Percentiles rank a stretch among this genome's conserved stretches.
These are phyloP conservation scores for Melipona quadrifasciata DNA, from an alignment of 1,140 invertebrate species.

Conservation along the genomic window DNA sequence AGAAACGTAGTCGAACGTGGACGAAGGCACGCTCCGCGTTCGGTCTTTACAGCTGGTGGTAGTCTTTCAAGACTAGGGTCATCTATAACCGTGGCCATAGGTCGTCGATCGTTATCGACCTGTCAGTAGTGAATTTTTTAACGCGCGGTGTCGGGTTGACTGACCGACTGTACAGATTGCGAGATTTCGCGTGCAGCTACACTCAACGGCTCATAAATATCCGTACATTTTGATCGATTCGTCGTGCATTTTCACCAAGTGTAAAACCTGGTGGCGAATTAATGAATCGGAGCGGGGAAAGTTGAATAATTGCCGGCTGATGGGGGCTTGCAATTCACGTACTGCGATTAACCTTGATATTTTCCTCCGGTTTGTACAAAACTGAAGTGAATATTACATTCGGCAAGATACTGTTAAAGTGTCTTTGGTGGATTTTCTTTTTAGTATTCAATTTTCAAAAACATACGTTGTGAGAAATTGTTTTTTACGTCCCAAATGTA, in stretches of 20 bases:
- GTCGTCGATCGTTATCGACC: conserved; percentile 70
- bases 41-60: conserved; percentile 36
- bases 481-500: too few species aligned
- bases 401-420: too few species aligned
- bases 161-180: conserved; percentile 49
- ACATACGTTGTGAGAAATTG: too few species aligned
- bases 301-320: neutral
- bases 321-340: too few species aligned
- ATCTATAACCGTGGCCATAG: conserved; percentile 69
- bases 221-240: neutral
- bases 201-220: neutral
- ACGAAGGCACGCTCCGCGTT: neutral
- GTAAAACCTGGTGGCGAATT: neutral
- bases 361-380: too few species aligned
- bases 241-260: neutral
- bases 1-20: conserved; percentile 32
- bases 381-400: too few species aligned
- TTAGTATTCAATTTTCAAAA: too few species aligned
- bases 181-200: conserved; percentile 5
- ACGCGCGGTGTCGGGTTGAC: conserved; percentile 49
- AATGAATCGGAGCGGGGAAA: neutral
- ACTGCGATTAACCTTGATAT: too few species aligned
- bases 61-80: conserved; percentile 69
- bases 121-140: conserved; percentile 69
- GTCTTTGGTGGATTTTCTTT: too few species aligned